These are phyloP conservation scores for Hyalella azteca DNA, from an alignment of 2,888 invertebrate genomes.

Conservation along the genomic window DNA sequence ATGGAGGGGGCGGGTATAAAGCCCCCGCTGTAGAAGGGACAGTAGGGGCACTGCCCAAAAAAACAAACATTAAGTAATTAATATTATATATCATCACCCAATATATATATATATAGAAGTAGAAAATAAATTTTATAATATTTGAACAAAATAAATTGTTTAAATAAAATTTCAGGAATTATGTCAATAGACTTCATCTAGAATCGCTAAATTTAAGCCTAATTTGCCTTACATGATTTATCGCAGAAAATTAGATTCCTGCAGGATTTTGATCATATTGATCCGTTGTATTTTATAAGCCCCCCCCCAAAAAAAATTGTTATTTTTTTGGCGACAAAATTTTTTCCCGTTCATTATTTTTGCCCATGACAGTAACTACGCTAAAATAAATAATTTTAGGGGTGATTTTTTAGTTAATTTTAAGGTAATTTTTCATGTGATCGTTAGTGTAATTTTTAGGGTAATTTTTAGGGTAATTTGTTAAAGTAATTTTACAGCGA, in stretches of 20 bases:
- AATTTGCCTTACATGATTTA: neutral
- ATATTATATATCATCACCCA: neutral
- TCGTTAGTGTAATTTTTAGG: neutral
- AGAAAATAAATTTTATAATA: neutral
- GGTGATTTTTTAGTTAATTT: neutral
- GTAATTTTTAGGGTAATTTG: neutral
- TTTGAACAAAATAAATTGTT: neutral
- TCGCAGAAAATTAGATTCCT: too few relatives aligned
- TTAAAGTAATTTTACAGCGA: neutral
- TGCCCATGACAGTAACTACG: neutral
- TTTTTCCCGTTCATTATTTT: too few relatives aligned
- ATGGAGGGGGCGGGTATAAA: neutral
- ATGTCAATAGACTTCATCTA: neutral
- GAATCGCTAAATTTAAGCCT: neutral
- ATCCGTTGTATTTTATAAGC: too few relatives aligned
- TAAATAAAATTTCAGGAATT: neutral
- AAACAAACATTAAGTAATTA: neutral
- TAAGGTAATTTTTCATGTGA: neutral
- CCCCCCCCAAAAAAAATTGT: too few relatives aligned
- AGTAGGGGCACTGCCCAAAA: conserved; percentile 45
- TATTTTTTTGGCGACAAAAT: too few relatives aligned
- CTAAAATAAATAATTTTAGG: neutral
- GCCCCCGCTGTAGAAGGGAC: conserved; percentile 48
- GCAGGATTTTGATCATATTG: too few relatives aligned
- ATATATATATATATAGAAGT: neutral